A percentile compares a stretch with the other conserved stretches of the same genome.
Conservation (phyloP, 2,888 invertebrate genomes). For the Ametastegia equiseti region DNA sequence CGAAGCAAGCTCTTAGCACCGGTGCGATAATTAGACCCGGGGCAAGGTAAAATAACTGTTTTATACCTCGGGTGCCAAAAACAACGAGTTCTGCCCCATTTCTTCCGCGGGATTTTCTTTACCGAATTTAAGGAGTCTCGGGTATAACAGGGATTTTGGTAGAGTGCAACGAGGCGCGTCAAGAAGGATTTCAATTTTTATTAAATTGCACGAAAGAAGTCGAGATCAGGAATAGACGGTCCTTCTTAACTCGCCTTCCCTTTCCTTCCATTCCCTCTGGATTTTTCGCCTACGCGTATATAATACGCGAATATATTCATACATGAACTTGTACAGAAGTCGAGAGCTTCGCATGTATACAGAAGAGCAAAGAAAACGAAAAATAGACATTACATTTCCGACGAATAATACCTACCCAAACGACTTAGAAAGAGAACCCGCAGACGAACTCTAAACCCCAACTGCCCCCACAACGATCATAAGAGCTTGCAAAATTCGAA, state of each 20-base stretch:
- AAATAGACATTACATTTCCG: not conserved
- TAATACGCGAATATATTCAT: not conserved
- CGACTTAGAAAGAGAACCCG: too few species aligned
- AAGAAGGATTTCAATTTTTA: constrained; percentile 16
- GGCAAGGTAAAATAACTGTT: constrained; percentile 35
- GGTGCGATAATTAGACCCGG: constrained; percentile 29
- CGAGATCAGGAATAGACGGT: not conserved
- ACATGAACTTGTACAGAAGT: too few species aligned
- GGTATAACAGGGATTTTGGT: not conserved
- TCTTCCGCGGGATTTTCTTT: not conserved
- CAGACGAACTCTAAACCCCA: too few species aligned
- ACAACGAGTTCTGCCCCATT: constrained; percentile 31
- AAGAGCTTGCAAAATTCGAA: too few species aligned
- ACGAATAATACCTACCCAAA: too few species aligned
- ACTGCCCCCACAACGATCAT: too few species aligned
- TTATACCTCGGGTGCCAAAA: constrained; percentile 21
- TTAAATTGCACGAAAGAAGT: not conserved
- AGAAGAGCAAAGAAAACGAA: not conserved
- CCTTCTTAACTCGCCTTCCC: too few species aligned
- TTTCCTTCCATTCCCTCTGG: not conserved
- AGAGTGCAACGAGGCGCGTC: not conserved
- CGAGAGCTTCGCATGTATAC: too few species aligned
- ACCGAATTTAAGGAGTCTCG: not conserved
- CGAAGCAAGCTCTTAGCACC: constrained; percentile 8
- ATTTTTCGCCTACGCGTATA: not conserved